Base-by-base conservation (phyloP, 2,888 invertebrate species). In the Cyrtodaria siliqua region DNA sequence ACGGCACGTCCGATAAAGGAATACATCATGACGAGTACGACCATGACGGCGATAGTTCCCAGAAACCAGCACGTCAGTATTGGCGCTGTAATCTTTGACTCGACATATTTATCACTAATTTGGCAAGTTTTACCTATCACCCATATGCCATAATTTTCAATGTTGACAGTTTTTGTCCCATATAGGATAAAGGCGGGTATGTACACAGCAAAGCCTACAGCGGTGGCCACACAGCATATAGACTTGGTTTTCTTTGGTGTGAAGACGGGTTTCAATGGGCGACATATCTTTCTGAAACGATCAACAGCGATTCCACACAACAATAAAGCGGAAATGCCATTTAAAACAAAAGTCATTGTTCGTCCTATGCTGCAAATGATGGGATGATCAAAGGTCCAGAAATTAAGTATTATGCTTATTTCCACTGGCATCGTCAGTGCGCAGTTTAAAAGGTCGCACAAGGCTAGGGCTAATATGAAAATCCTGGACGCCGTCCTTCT, bases 381-480 rank as follows among this genome's bases (percentile, higher is more conserved):
- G 0, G 79, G 79, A 20, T 53, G 26, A 20, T 80, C 79, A 38
- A 66, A 80, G 0, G 79, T 66, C 38, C 53, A 69, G 64, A 61
- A 80, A 26, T 23, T 66, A n/a, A 66, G 50, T 12, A 79, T 77
- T 2, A 78, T 77, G 16, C 64, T 63, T 8, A 83, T 69, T 38
- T 83, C 83, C 2, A 76, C 67, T 14, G 83, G 83, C 67, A 81
- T 79, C 14, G 83, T 81, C 12, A 79, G 18, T 4, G 63, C 14
- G 44, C 81, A 83, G 81, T 83, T 83, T n/a, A 77, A 38, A 14
- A 83, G 67, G 59, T 83, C 83, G 24, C 76, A 79, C 16, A 81
- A 50, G 1, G 83, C 77, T 18, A 83, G 68, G 8, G 79, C 71
- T 1, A 83, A 56, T 20, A 83, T 79, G 40, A 83, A 83, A 27